Percentiles rank a stretch among this genome's conserved stretches.
phyloP scores from a whole-genome alignment of 2,888 invertebrate species.

The Rhagonycha fulva region DNA sequence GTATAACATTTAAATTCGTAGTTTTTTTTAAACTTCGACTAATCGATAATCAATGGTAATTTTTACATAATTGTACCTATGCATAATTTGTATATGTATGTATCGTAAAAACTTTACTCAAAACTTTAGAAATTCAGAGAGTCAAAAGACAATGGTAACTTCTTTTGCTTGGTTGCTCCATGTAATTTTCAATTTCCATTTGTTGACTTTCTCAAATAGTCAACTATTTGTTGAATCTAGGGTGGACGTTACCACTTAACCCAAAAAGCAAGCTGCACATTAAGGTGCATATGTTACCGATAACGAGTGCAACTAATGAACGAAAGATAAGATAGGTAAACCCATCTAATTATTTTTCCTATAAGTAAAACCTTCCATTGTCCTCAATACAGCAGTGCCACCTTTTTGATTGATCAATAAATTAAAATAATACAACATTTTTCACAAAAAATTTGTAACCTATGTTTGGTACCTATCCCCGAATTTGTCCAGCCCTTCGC shows the following conservation, averaged over 20 bases:
- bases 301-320: conserved; percentile 36
- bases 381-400: background rate
- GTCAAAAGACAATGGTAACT: background rate
- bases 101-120: background rate
- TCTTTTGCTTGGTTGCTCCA: background rate
- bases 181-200: background rate
- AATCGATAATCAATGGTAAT: background rate
- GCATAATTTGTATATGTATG: background rate
- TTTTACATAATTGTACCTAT: background rate
- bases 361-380: background rate
- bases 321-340: conserved; percentile 25
- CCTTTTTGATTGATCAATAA: background rate
- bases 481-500: background rate
- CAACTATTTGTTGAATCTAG: background rate
- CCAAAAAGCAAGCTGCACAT: conserved; percentile 38
- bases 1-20: background rate
- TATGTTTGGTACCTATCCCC: no score
- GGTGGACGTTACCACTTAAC: background rate
- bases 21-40: background rate
- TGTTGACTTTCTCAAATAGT: background rate
- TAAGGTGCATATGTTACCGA: conserved; percentile 38
- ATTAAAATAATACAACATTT: background rate
- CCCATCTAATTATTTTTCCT: background rate
- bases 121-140: background rate
- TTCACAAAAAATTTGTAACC: no score